These are phyloP conservation scores for Brachyistius frenatus DNA, from an alignment of 2,113 vertebrate genomes.

Conservation along the genomic window DNA sequence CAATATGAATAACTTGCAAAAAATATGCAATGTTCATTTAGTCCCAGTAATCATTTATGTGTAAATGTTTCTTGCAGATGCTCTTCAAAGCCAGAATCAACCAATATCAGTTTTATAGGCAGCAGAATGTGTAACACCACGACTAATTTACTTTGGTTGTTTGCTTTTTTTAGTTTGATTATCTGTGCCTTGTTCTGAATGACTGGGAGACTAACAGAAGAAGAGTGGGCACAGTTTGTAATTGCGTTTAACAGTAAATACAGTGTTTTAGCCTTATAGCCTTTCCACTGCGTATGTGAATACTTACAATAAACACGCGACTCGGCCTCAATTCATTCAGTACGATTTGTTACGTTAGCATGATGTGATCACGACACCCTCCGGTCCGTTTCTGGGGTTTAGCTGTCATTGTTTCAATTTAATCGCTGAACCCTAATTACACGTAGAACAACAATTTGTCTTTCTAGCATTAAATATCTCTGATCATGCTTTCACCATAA, in stretches of 20 bases:
- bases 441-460: background rate
- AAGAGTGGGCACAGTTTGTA: background rate
- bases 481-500: conserved; percentile 15
- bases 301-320: conserved; percentile 48
- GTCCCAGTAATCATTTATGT: background rate
- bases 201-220: background rate
- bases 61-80: conserved; percentile 13
- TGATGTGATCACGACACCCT: background rate
- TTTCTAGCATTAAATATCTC: conserved; percentile 18
- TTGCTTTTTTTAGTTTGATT: conserved; percentile 23
- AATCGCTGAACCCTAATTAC: background rate
- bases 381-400: background rate
- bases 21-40: conserved; percentile 46
- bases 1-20: conserved; percentile 42
- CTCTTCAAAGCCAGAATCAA: conserved; percentile 16
- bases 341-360: conserved; percentile 12
- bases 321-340: background rate
- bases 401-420: background rate
- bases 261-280: conserved; percentile 5
- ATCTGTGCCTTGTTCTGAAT: conserved; percentile 64
- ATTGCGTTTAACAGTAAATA: background rate
- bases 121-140: conserved; percentile 22
- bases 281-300: conserved; percentile 26
- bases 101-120: background rate
- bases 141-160: conserved; percentile 21